A percentile compares a stretch with the other conserved stretches of the same genome.
These are phyloP conservation scores for Leucoraja erinaceus DNA, from an alignment of 2,113 vertebrate genomes.

Conservation along the genomic window DNA sequence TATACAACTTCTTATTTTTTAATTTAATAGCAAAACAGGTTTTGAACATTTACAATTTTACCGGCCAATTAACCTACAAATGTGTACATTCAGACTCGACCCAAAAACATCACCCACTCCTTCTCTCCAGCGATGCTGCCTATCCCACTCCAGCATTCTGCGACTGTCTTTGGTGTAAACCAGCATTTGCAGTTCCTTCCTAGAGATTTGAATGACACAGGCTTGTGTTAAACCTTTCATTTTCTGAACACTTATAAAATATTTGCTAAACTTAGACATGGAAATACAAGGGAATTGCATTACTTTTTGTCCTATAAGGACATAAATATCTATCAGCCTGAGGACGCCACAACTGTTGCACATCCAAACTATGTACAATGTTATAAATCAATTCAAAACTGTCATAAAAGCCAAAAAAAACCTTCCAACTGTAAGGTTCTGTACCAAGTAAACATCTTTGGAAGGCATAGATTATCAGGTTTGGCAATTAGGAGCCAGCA, in stretches of 20 bases:
- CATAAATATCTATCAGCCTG: conserved; percentile 1
- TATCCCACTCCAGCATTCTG: too few species aligned
- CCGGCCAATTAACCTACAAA: too few species aligned
- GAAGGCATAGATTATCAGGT: not conserved
- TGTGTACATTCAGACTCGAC: too few species aligned
- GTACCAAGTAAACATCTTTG: not conserved
- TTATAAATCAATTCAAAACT: not conserved
- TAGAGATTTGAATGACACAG: not conserved
- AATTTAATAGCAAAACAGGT: too few species aligned
- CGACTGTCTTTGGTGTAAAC: too few species aligned
- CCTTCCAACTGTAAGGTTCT: not conserved
- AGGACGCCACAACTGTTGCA: conserved; percentile 7
- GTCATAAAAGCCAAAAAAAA: not conserved
- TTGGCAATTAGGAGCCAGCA: not conserved
- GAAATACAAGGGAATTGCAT: not conserved
- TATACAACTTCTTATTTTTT: too few species aligned
- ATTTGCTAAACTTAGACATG: not conserved
- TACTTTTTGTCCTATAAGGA: not conserved
- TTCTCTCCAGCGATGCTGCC: too few species aligned
- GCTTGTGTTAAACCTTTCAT: not conserved
- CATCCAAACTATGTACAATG: not conserved
- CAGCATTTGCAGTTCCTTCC: too few species aligned
- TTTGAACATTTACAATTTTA: too few species aligned
- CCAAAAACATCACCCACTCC: too few species aligned
- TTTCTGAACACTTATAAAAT: not conserved